Conservation (phyloP, 30 jellyfish, hydroid and myxozoan species). For the Kudoa iwatai region DNA sequence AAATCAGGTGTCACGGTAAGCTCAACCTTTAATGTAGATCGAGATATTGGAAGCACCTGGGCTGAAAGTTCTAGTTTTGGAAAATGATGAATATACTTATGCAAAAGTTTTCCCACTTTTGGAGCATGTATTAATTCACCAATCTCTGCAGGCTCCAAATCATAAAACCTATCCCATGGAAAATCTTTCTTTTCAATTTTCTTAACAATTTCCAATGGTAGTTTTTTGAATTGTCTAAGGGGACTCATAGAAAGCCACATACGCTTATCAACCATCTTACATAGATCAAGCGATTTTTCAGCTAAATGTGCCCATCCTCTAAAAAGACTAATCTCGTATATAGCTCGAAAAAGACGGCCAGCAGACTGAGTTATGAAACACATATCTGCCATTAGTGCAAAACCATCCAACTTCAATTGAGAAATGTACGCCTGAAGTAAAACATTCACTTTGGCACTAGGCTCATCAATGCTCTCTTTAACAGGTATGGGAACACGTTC, state of each 20-base stretch:
- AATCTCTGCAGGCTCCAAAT: constrained; percentile 65
- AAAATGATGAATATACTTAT: constrained; percentile 68
- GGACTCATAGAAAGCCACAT: constrained; percentile 98
- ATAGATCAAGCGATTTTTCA: constrained; percentile 39
- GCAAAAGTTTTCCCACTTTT: constrained; percentile 84
- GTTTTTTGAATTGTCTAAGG: constrained; percentile 52
- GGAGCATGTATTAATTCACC: constrained; percentile 95
- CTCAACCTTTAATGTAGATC: constrained; percentile 56
- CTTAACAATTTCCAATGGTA: constrained; percentile 52
- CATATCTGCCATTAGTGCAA: constrained; percentile 85
- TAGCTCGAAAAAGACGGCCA: constrained; percentile 79
- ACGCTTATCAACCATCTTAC: constrained; percentile 72
- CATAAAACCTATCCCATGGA: constrained; percentile 84
- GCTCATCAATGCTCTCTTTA: constrained; percentile 81
- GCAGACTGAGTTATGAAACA: constrained; percentile 85
- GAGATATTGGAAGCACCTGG: constrained; percentile 68
- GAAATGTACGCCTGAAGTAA: constrained; percentile 74
- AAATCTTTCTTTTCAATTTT: constrained; percentile 76
- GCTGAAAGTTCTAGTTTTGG: constrained; percentile 73
- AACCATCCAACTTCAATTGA: constrained; percentile 84
- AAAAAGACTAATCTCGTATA: constrained; percentile 44
- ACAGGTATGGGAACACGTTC: constrained; percentile 90
- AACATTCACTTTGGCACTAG: constrained; percentile 76
- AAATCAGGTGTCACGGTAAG: constrained; percentile 68
- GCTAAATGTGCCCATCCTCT: constrained; percentile 97